Evolutionary conservation across 1,140 invertebrate species (phyloP), one percentile per base, ranked within the genome.

Genomic region (Trinorchestia longiramus): DNA sequence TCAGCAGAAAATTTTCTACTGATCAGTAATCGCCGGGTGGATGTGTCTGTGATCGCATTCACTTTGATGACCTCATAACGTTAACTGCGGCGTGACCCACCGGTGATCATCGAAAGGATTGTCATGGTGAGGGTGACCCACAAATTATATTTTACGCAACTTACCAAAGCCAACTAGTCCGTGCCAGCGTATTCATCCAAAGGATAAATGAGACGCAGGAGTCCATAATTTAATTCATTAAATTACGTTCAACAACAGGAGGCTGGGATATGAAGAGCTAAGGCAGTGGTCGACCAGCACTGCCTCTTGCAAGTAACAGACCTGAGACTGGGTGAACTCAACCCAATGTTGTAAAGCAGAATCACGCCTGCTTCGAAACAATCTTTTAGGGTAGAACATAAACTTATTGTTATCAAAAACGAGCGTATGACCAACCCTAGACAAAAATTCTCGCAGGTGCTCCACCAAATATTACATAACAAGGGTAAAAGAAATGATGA

Each of bases 211-310:
- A 90, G 36, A 90, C 8, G 8, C 88, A 90, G 43, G 88, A 42
- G n/a, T 90, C 41, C n/a, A 90, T 43, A 90, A 90, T 90, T 90
- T 43, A 90, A 43, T 90, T 42, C 43, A 90, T 42, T 90, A 90
- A 41, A 42, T 43, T 90, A 90, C 43, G 88, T 90, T 90, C 43
- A 90, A 90, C 88, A 90, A 90, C 88, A 90, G 88, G 88, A 41
- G 43, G 88, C 88, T 90, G n/a, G 88, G 88, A 90, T 90, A 90
- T 90, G 88, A 90, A 90, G 88, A 90, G 88, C 88, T 90, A 90
- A 90, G 88, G 88, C 88, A 90, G 88, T 43, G 43, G 43, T 90
- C 88, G 11, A 90, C 88, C 88, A 77, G n/a, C 88, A 90, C 88
- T 90, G 88, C 88, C 88, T 43, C 88, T 42, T 42, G 88, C 43